Conservation (phyloP, 2,797 vertebrate genomes). For the Calcarius lapponicus region DNA sequence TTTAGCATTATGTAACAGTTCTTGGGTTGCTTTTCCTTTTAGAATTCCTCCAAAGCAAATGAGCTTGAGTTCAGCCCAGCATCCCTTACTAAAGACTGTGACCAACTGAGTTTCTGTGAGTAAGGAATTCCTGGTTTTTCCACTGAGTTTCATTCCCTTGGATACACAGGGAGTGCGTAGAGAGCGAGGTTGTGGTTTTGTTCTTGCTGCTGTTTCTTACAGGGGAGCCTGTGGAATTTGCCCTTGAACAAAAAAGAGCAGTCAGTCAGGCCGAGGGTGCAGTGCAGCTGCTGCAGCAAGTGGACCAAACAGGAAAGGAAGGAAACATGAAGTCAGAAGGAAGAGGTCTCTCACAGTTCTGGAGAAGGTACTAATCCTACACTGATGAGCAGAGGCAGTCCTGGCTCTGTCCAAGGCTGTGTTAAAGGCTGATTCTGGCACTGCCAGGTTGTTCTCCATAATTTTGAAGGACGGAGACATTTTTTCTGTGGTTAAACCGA, state of each 20-base stretch:
- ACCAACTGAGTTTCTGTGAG: not conserved
- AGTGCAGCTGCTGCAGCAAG: not conserved
- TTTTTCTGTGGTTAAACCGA: not conserved
- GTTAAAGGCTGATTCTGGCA: not conserved
- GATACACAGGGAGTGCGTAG: fast-evolving
- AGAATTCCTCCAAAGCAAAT: not conserved
- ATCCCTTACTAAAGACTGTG: not conserved
- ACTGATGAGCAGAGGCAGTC: not conserved
- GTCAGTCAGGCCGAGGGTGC: not conserved
- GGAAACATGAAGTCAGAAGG: not conserved
- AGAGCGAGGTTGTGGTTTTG: not conserved
- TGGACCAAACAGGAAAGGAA: not conserved
- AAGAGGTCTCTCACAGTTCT: slow-evolving; percentile 14
- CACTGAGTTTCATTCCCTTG: not conserved
- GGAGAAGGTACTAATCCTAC: slow-evolving; percentile 44
- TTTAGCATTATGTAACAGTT: not conserved
- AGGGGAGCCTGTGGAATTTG: not conserved
- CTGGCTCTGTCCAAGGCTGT: not conserved
- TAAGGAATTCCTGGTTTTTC: not conserved
- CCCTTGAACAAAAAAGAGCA: not conserved
- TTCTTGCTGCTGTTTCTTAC: not conserved
- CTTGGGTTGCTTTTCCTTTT: not conserved
- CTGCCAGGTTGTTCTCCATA: not conserved
- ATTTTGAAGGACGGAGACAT: not conserved
- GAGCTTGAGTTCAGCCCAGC: not conserved